Conservation (phyloP, 2,113 vertebrate genomes). For the Gymnobelideus leadbeateri region DNA sequence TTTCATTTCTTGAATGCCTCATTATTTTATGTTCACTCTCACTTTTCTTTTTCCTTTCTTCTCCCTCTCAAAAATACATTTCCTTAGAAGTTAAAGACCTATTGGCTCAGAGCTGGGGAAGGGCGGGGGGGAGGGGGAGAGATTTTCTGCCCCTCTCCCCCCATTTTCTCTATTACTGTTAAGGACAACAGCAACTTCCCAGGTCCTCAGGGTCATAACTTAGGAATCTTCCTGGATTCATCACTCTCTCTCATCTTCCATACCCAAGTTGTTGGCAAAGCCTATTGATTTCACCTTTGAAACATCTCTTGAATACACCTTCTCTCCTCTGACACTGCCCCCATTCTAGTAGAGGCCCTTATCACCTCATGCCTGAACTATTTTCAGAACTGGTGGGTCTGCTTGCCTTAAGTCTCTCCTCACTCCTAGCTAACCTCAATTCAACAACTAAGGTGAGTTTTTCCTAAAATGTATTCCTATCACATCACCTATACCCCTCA, state of each 20-base stretch:
- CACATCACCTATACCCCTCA: neutral
- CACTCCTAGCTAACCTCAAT: neutral
- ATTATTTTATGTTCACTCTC: neutral
- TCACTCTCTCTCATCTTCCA: neutral
- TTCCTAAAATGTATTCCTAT: neutral
- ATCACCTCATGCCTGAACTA: neutral
- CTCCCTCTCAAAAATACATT: neutral
- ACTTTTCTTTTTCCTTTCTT: neutral
- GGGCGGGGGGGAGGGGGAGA: neutral
- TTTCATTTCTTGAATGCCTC: neutral
- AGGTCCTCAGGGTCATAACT: neutral
- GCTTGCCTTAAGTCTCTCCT: neutral
- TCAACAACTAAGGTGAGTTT: too few species aligned
- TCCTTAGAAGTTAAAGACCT: neutral
- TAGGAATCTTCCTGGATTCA: neutral
- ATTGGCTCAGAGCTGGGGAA: neutral
- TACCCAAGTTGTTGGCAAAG: neutral
- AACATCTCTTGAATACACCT: neutral
- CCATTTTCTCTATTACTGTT: neutral
- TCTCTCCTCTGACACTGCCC: neutral
- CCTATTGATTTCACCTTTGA: neutral
- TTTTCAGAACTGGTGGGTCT: neutral
- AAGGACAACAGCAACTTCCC: neutral
- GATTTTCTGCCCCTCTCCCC: neutral
- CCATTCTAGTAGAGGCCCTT: neutral